Evolutionary conservation across 2,797 vertebrate genomes (phyloP).

Genomic region (Sorex maritimensis): DNA sequence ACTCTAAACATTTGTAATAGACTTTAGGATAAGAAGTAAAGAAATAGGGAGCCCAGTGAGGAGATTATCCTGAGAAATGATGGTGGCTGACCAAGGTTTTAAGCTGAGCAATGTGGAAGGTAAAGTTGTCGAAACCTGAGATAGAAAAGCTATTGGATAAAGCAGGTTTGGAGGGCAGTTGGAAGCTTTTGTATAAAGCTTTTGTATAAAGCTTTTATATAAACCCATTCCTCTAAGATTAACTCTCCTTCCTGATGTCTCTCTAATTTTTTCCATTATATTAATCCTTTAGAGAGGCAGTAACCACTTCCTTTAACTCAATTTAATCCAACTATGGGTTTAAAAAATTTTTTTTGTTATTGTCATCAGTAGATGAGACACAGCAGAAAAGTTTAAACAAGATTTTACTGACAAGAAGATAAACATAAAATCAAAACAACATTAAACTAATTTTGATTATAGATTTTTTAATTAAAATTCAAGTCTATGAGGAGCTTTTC

Average conservation of each 20-base stretch:
- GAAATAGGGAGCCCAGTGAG: no score
- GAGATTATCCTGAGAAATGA: no score
- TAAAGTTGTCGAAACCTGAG: no score
- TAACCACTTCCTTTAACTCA: background rate
- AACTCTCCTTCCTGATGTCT: background rate
- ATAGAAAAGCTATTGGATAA: background rate
- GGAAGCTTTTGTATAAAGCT: background rate
- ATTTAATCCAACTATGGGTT: background rate
- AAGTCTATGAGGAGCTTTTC: background rate
- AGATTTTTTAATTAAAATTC: background rate
- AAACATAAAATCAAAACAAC: constrained; percentile 47
- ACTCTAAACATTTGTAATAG: no score
- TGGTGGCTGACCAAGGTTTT: no score
- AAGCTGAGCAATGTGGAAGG: no score
- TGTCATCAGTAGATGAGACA: constrained; percentile 4
- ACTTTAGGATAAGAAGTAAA: no score
- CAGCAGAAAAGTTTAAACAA: constrained; percentile 25
- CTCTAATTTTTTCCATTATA: background rate
- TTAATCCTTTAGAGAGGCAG: background rate
- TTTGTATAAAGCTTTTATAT: background rate
- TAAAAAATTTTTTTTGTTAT: background rate
- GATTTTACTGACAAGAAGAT: background rate
- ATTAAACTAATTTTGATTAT: constrained; percentile 18
- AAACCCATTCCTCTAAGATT: background rate
- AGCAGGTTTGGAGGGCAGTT: background rate